A percentile compares a stretch with the other conserved stretches of the same genome.
Evolutionary conservation across 2,797 vertebrate species (phyloP).

Genomic region (Allobates femoralis): DNA sequence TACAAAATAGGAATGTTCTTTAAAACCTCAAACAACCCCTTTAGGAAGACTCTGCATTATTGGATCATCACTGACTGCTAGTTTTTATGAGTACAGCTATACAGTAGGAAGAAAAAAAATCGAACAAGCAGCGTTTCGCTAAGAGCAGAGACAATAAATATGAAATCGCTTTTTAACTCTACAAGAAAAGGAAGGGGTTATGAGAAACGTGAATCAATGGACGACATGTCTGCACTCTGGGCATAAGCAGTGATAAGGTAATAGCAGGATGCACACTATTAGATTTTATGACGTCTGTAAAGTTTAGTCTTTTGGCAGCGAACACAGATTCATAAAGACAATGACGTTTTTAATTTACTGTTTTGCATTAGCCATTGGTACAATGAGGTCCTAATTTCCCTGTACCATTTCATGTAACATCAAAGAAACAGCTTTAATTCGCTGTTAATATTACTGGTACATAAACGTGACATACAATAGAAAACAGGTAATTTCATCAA

Average conservation of each 20-base stretch:
- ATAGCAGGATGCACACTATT: constrained; percentile 50
- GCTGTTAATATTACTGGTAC: neutral
- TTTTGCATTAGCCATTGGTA: constrained; percentile 21
- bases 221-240: constrained; percentile 1
- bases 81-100: neutral
- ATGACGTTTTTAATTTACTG: neutral
- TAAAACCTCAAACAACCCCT: neutral
- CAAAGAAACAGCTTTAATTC: neutral
- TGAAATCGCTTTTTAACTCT: neutral
- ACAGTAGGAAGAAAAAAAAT: constrained; percentile 64
- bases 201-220: constrained; percentile 20
- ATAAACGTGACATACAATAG: neutral
- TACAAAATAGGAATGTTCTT: neutral
- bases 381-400: neutral
- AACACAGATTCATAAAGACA: constrained; percentile 16
- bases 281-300: constrained; percentile 62
- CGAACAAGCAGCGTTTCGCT: constrained; percentile 63
- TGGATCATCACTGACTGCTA: neutral
- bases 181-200: neutral
- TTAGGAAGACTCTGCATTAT: neutral
- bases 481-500: neutral
- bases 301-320: constrained; percentile 40
- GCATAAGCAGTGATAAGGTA: constrained; percentile 18
- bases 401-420: neutral
- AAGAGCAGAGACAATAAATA: constrained; percentile 65